Base-by-base conservation (phyloP, 2,113 vertebrate species). In the Odocoileus virginianus region DNA sequence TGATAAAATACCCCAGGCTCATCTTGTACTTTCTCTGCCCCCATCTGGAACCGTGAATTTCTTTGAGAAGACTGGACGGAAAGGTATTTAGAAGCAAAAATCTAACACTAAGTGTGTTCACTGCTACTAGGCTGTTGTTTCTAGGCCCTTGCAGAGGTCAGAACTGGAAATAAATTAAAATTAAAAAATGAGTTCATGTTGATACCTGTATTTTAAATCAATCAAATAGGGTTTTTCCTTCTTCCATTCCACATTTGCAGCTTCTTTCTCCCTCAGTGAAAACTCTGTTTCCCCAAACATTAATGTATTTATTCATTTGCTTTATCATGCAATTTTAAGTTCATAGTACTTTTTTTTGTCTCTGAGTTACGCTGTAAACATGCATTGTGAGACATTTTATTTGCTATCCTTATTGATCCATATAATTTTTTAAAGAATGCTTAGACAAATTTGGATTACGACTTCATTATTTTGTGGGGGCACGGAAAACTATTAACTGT, bases 291-390 rank as follows among this genome's bases (percentile, higher is more conserved):
- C 40, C n/a, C 16, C 23, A 91, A 61, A 91, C 23, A 74, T 96
- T 67, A 76, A 40, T 83, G 40, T 55, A 54, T 82, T 67, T 86
- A 82, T 30, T 60, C 13, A 28, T 94, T 94, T 94, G 27, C 15
- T 90, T 97, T 93, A 12, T 74, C 23, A 25, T 91, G 21, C 7
- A 71, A 71, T 54, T 89, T 87, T 93, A 96, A 89, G 57, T 40
- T 94, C 4, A 61, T 30, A 85, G 36, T 36, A n/a, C 47, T 93
- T 86, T 93, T 81, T 91, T 95, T 52, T 21, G 12, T 86, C 45
- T 95, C 94, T 95, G 45, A 74, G 33, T 96, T 93, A 83, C n/a
- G 45, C 17, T 86, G 10, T 96, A 61, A 95, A 78, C 15, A 89
- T 92, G 21, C 36, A 95, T 40, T 92, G 27, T 50, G 36, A 90